Base-by-base conservation (phyloP, 2,113 vertebrate species). In the Aplodontia rufa region DNA sequence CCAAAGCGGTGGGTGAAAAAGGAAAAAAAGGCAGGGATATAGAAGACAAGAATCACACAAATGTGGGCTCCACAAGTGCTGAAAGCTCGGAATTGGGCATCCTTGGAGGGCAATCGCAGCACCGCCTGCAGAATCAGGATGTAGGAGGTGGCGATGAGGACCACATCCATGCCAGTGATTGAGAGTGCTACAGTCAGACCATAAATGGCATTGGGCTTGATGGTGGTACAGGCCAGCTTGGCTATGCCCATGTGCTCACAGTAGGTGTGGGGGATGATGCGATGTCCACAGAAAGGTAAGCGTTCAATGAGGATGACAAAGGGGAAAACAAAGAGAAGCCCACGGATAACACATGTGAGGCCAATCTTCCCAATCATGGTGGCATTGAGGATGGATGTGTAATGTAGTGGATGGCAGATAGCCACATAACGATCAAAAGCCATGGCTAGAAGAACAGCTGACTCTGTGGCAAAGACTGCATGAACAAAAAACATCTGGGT, bases 401-500 rank as follows among this genome's bases (percentile, higher is more conserved):
- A 98, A 55, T 96, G 96, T 49, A 97, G 93, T 1, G 94, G 97
- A 26, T 3, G 76, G 82, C 96, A 97, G 42, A 97, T 97, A 7
- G 95, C 97, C 62, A 97, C 97, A 8, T 96, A 97, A 53, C 79
- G 69, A 62, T 98, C 98, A 80, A 97, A 98, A 92, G 98, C 97
- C 98, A 97, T 97, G 85, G 97, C 96, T 75, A 97, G n/a, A 20
- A 98, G 95, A 47, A 98, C 40, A 62, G 97, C 95, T 0, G 96
- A 98, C 83, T 98, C 98, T 0, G 94, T 96, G 40, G 87, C 90
- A 94, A 97, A 98, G 55, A 96, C 91, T 5, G 97, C 0, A 28
- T 98, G 97, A 11, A 97, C 95, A 78, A 97, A 97, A 90, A 98
- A 98, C 96, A 98, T 97, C 91, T 98, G 98, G 4, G 96, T 96